These are phyloP conservation scores for Pterostichus niger DNA, from an alignment of 2,888 invertebrate species.

Conservation along the genomic window DNA sequence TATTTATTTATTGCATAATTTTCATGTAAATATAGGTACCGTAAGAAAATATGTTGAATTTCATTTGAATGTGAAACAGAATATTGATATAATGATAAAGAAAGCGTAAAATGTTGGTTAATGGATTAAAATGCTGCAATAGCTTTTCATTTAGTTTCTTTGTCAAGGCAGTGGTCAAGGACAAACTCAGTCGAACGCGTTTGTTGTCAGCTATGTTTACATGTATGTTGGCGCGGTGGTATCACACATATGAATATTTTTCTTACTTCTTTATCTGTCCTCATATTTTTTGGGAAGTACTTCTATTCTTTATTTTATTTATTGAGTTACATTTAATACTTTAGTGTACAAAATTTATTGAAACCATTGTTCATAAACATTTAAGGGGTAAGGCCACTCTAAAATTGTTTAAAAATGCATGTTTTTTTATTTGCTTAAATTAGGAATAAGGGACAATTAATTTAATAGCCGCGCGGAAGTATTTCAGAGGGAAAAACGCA, in stretches of 20 bases:
- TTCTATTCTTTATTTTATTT: constrained; percentile 10
- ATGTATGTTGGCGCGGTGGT: not conserved
- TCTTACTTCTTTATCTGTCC: not conserved
- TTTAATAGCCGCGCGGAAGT: too few species aligned
- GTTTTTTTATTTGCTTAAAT: too few species aligned
- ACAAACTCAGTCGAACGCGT: not conserved
- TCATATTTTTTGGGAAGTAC: not conserved
- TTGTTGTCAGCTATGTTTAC: constrained; percentile 15
- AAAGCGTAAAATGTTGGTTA: not conserved
- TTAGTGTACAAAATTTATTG: not conserved
- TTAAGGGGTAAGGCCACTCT: too few species aligned
- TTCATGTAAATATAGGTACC: too few species aligned
- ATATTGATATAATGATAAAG: not conserved
- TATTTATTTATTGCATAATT: too few species aligned
- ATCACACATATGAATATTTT: constrained; percentile 6
- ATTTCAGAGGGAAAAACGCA: too few species aligned
- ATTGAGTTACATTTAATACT: not conserved
- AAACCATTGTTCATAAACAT: too few species aligned
- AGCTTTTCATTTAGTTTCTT: constrained; percentile 2
- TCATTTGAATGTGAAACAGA: not conserved
- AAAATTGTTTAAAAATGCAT: too few species aligned
- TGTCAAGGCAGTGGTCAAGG: constrained; percentile 8
- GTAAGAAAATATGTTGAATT: not conserved
- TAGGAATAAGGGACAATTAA: too few species aligned
- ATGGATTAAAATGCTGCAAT: constrained; percentile 6